These are phyloP conservation scores for Aspiorhynchus laticeps DNA, from an alignment of 2,113 vertebrate species.

Conservation along the genomic window DNA sequence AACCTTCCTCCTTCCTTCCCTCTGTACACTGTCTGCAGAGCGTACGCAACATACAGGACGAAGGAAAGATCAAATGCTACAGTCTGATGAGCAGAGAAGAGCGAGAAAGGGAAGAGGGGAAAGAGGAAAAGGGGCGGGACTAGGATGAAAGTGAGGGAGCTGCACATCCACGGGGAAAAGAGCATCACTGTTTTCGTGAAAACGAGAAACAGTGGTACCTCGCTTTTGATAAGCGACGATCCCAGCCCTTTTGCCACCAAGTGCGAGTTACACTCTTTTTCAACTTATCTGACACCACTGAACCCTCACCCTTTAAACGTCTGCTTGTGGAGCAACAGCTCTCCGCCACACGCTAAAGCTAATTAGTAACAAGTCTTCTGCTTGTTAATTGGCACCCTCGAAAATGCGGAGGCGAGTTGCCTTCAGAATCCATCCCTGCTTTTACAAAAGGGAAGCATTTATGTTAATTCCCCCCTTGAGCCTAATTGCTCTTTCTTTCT, in stretches of 20 bases:
- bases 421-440: slow-evolving; percentile 22
- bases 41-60: not conserved
- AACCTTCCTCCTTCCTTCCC: not conserved
- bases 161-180: not conserved
- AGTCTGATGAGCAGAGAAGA: slow-evolving; percentile 6
- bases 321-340: not conserved
- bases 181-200: not conserved
- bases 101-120: not conserved
- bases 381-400: slow-evolving; percentile 51
- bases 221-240: not conserved
- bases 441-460: slow-evolving; percentile 39
- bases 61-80: not conserved
- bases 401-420: slow-evolving; percentile 42
- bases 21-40: not conserved
- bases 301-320: slow-evolving; percentile 24
- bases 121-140: not conserved
- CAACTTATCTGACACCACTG: not conserved
- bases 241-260: not conserved
- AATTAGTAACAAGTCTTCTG: slow-evolving; percentile 48
- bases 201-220: not conserved
- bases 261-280: not conserved
- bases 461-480: slow-evolving; percentile 41
- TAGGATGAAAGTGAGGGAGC: not conserved
- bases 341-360: slow-evolving; percentile 34
- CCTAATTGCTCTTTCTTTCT: not conserved